A percentile compares a stretch with the other conserved stretches of the same genome.
Conservation (phyloP, 2,888 invertebrate genomes). For the Colletes collaris region DNA sequence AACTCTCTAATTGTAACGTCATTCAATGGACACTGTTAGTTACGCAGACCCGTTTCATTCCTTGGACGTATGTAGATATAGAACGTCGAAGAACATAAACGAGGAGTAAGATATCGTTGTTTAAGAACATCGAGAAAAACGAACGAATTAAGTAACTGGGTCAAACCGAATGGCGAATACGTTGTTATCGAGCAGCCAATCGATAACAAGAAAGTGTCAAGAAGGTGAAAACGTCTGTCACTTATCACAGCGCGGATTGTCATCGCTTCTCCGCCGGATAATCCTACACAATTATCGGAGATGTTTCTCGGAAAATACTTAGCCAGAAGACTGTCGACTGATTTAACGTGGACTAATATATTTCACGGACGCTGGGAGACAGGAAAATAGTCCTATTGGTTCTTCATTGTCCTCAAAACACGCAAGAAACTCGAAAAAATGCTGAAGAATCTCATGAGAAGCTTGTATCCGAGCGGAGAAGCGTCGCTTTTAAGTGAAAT, state of each 20-base stretch:
- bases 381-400: no score
- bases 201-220: slow-evolving; percentile 64
- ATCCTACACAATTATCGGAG: slow-evolving; percentile 35
- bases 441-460: no score
- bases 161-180: slow-evolving; percentile 49
- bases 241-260: slow-evolving; percentile 31
- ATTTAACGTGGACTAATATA: background rate
- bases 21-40: no score
- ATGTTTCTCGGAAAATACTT: slow-evolving; percentile 5
- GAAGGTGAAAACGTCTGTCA: slow-evolving; percentile 58
- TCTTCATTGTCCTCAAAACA: no score
- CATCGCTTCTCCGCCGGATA: slow-evolving; percentile 41
- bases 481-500: no score
- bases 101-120: slow-evolving; percentile 10
- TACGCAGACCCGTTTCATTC: background rate
- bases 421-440: no score
- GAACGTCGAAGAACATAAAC: background rate
- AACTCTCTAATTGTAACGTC: no score
- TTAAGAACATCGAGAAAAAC: slow-evolving; percentile 24
- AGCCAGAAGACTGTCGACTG: background rate
- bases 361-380: background rate
- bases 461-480: no score
- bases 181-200: slow-evolving; percentile 66
- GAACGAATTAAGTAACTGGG: slow-evolving; percentile 62
- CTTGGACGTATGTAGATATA: background rate